These are phyloP conservation scores for Drosophila aff. DNA, from an alignment of 1,140 invertebrate species.

Conservation along the genomic window DNA sequence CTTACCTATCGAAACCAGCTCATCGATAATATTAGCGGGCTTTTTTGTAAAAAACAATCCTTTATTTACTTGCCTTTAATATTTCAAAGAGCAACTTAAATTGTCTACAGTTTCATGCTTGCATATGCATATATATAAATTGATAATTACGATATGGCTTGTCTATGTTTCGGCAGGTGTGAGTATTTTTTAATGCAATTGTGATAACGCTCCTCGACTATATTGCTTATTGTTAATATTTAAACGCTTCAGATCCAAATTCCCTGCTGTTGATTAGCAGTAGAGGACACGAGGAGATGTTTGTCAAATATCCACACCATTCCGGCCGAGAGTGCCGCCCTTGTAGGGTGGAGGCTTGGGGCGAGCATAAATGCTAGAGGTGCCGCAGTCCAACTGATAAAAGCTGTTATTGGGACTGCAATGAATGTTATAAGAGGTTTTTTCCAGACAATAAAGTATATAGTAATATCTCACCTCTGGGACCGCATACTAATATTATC, in stretches of 20 bases:
- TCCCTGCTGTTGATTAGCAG: slow-evolving; percentile 48
- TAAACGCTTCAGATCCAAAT: slow-evolving; percentile 1
- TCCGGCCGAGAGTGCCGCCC: slow-evolving; percentile 65
- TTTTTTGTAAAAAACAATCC: slow-evolving; percentile 33
- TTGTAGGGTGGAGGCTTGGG: slow-evolving; percentile 84
- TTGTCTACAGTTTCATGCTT: slow-evolving; percentile 29
- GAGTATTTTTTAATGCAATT: slow-evolving; percentile 37
- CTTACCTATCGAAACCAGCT: neutral
- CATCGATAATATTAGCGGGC: slow-evolving; percentile 4
- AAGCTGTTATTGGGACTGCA: slow-evolving; percentile 77
- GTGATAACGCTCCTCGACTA: slow-evolving; percentile 24
- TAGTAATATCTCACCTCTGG: slow-evolving; percentile 55
- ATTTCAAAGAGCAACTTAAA: slow-evolving; percentile 37
- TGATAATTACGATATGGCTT: slow-evolving; percentile 49
- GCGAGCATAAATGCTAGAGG: slow-evolving; percentile 72
- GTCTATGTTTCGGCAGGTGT: slow-evolving; percentile 47
- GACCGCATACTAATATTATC: slow-evolving; percentile 80
- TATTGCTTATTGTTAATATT: slow-evolving; percentile 57
- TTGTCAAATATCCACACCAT: slow-evolving; percentile 83
- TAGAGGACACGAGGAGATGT: slow-evolving; percentile 80
- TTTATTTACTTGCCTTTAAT: slow-evolving; percentile 37
- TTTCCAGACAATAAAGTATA: neutral
- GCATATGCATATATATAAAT: slow-evolving; percentile 34
- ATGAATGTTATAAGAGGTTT: neutral
- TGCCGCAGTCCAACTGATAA: slow-evolving; percentile 72